A percentile compares a stretch with the other conserved stretches of the same genome.
These are phyloP conservation scores for Molothrus aeneus DNA, from an alignment of 2,797 vertebrate genomes.

Conservation along the genomic window DNA sequence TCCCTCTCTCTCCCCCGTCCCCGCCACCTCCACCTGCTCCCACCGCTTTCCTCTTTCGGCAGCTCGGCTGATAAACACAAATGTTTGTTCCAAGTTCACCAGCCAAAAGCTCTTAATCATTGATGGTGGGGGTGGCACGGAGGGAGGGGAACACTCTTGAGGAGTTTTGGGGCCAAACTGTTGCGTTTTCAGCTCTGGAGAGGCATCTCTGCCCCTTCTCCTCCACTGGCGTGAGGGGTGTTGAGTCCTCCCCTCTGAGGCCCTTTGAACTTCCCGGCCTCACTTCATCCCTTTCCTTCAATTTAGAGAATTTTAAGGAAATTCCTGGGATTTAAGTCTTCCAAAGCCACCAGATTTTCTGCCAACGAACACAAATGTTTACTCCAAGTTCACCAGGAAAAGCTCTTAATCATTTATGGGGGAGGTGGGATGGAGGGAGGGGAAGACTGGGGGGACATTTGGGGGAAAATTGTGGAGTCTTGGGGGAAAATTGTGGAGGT, in stretches of 20 bases:
- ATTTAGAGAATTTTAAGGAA: neutral
- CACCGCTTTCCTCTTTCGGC: conserved; percentile 51
- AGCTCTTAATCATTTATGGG: neutral
- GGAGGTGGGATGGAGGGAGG: neutral
- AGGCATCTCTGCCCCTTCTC: neutral
- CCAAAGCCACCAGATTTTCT: neutral
- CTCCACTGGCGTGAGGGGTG: no score
- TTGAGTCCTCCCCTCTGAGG: no score
- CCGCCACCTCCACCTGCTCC: conserved; percentile 29
- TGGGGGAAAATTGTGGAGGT: no score
- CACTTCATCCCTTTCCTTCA: no score
- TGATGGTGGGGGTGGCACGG: neutral
- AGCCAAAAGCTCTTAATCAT: conserved; percentile 1
- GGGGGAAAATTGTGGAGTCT: no score
- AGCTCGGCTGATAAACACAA: neutral
- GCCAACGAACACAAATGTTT: neutral
- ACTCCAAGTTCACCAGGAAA: rapidly evolving
- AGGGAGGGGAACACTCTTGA: neutral
- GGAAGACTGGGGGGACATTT: neutral
- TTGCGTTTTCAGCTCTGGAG: neutral
- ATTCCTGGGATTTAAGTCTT: neutral
- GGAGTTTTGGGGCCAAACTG: neutral
- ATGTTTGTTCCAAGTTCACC: neutral
- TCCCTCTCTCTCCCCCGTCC: neutral
- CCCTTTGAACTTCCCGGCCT: no score